Conservation (phyloP, 2,113 vertebrate species). For the Nansenia antarctica region DNA sequence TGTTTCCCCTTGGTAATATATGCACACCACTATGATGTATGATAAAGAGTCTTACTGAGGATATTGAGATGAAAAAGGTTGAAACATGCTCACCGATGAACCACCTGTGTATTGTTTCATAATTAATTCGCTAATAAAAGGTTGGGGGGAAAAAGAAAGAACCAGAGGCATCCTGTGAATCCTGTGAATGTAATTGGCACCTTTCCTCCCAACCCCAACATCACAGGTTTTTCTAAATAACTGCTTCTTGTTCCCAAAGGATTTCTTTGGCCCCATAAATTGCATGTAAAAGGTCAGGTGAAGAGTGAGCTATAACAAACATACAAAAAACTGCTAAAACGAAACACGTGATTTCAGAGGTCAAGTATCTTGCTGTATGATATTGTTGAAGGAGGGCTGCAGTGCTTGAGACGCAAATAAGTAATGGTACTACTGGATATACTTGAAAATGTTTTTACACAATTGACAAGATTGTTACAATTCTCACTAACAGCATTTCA, state of each 20-base stretch:
- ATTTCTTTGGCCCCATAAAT: conserved; percentile 27
- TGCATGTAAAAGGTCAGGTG: conserved; percentile 52
- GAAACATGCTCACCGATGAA: conserved; percentile 65
- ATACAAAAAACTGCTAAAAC: too few species aligned
- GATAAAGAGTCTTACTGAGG: conserved; percentile 42
- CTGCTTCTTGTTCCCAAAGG: conserved; percentile 59
- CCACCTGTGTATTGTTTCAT: conserved; percentile 75
- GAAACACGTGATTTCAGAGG: too few species aligned
- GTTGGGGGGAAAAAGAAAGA: conserved; percentile 63
- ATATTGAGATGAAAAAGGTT: conserved; percentile 34
- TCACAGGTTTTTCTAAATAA: conserved; percentile 68
- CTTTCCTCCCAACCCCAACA: conserved; percentile 62
- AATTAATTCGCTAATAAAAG: conserved; percentile 77
- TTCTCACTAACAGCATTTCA: background rate
- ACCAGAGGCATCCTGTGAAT: conserved; percentile 58
- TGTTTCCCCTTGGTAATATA: conserved; percentile 16
- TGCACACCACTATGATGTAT: conserved; percentile 33
- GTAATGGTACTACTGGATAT: background rate
- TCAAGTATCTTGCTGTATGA: too few species aligned
- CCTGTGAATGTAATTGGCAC: conserved; percentile 76
- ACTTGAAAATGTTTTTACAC: background rate
- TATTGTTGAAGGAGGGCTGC: too few species aligned
- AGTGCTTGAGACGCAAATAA: too few species aligned
- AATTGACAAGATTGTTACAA: background rate
- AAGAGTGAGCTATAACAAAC: conserved; percentile 44